Evolutionary conservation across 2,113 vertebrate genomes (phyloP).

Genomic region (Xiphias gladius): DNA sequence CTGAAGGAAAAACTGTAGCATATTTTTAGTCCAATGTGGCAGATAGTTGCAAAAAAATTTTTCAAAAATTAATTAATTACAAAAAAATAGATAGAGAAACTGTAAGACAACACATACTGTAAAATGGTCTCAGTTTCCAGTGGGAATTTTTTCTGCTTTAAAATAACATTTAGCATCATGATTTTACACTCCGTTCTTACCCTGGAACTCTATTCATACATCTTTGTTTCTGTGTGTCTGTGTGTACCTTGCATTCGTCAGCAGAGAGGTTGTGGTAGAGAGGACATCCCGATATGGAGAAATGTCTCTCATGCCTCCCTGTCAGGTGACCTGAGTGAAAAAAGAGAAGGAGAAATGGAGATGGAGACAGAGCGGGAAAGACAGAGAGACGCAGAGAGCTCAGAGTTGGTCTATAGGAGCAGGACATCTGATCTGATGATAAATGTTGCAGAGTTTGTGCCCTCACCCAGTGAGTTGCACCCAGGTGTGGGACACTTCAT

Average conservation of each 20-base stretch:
- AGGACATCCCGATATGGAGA: constrained; percentile 98
- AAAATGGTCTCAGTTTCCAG: neutral
- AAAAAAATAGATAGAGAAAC: no score
- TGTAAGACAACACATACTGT: neutral
- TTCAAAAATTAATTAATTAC: no score
- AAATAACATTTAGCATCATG: no score
- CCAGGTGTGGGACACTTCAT: constrained; percentile 99
- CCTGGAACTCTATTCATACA: neutral
- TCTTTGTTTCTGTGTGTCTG: neutral
- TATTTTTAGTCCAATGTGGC: neutral
- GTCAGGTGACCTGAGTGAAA: constrained; percentile 91
- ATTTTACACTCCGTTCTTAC: constrained; percentile 14
- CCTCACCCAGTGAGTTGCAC: constrained; percentile 95
- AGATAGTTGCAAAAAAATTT: neutral
- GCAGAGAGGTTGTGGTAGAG: constrained; percentile 98
- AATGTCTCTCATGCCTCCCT: constrained; percentile 97
- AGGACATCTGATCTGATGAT: neutral
- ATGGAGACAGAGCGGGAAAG: neutral
- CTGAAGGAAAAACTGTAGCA: neutral
- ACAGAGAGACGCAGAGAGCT: neutral
- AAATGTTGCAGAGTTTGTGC: neutral
- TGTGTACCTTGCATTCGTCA: constrained; percentile 96
- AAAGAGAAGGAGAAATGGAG: neutral
- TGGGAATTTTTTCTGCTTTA: no score
- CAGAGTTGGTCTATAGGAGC: neutral